These are phyloP conservation scores for Podarcis cretensis DNA, from an alignment of 2,113 vertebrate genomes.

Conservation along the genomic window DNA sequence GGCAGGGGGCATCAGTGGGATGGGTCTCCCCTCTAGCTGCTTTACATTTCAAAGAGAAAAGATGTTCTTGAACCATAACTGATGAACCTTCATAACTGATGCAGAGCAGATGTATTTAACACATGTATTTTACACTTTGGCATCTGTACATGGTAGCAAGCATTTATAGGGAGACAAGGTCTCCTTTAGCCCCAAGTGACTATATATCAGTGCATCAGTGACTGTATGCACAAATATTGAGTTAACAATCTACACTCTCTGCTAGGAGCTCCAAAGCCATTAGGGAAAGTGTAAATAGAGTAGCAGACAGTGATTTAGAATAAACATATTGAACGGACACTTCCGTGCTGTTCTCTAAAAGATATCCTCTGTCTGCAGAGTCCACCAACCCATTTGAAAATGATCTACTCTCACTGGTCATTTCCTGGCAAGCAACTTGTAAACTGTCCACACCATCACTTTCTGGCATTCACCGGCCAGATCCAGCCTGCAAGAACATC, in stretches of 20 bases:
- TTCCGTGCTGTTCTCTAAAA: background rate
- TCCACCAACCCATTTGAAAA: background rate
- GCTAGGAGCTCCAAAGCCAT: constrained; percentile 31
- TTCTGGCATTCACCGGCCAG: background rate
- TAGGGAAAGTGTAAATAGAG: constrained; percentile 45
- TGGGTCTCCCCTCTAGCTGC: background rate
- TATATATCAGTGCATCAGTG: background rate
- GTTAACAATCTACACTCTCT: constrained; percentile 11
- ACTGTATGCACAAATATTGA: constrained; percentile 4
- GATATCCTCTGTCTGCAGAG: background rate
- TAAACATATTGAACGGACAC: constrained; percentile 13
- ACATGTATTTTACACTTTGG: background rate
- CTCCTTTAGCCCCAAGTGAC: background rate
- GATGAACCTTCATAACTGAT: background rate
- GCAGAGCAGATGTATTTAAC: background rate
- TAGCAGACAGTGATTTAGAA: constrained; percentile 49
- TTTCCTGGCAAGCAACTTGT: rapidly evolving
- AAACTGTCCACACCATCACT: background rate
- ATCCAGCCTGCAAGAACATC: background rate
- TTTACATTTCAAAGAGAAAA: background rate
- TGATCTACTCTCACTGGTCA: background rate
- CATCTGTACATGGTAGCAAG: background rate
- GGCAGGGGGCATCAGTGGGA: background rate
- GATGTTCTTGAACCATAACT: background rate
- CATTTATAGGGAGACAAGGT: background rate